phyloP scores from a whole-genome alignment of 2,797 vertebrate species.

The Rhinella marina region DNA sequence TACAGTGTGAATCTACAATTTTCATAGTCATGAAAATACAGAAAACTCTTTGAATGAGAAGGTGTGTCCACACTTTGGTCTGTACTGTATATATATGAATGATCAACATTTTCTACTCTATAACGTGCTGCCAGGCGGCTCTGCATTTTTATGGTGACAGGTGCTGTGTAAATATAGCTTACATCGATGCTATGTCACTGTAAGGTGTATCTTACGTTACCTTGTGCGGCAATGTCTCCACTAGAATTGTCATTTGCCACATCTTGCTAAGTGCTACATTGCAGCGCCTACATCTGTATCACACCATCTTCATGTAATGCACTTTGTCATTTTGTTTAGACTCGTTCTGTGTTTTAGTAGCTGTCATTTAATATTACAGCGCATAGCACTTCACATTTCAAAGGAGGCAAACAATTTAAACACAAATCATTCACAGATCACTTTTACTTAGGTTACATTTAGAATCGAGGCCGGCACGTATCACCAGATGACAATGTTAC shows the following conservation, averaged over 20 bases:
- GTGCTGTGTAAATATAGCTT: neutral
- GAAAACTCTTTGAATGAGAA: too few species aligned
- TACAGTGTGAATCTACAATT: too few species aligned
- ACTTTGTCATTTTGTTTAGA: conserved; percentile 46
- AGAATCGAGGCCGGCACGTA: conserved; percentile 22
- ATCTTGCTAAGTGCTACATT: conserved; percentile 12
- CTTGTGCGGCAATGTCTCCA: neutral
- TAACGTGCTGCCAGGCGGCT: too few species aligned
- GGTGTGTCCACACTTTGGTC: too few species aligned
- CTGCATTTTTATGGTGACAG: too few species aligned
- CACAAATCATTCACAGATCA: conserved; percentile 50
- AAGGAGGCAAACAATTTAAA: conserved; percentile 42
- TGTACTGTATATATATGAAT: too few species aligned
- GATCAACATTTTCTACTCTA: too few species aligned
- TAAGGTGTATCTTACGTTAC: conserved; percentile 12
- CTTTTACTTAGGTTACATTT: conserved; percentile 49
- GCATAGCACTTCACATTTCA: conserved; percentile 33
- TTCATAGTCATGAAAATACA: too few species aligned
- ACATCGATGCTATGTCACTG: neutral
- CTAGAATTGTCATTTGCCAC: neutral
- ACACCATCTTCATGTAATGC: conserved; percentile 31
- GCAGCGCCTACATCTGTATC: conserved; percentile 13
- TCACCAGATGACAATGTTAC: conserved; percentile 43
- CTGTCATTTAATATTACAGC: conserved; percentile 43
- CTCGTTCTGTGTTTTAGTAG: conserved; percentile 36